Conservation (phyloP, 2,113 vertebrate species). For the Carassius auratus region DNA sequence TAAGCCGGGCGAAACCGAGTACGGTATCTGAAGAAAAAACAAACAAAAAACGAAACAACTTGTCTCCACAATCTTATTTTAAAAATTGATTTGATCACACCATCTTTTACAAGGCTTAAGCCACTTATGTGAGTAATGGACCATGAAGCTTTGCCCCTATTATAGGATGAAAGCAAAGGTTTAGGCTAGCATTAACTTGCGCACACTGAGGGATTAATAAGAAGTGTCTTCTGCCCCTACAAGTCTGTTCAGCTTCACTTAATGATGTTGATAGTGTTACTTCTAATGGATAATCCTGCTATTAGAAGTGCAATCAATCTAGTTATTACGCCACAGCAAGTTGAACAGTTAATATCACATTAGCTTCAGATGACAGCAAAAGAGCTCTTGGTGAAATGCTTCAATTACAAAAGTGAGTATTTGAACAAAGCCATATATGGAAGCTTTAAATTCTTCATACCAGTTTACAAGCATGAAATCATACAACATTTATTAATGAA, state of each 20-base stretch:
- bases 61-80: neutral
- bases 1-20: slow-evolving; percentile 88
- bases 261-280: slow-evolving; percentile 26
- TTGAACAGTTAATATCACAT: neutral
- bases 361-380: neutral
- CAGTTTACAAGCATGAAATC: neutral
- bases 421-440: neutral
- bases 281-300: slow-evolving; percentile 4
- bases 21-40: slow-evolving; percentile 76
- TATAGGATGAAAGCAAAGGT: slow-evolving; percentile 27
- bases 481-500: neutral
- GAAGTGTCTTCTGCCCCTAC: neutral
- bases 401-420: neutral
- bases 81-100: neutral
- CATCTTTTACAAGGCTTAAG: neutral
- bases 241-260: slow-evolving; percentile 14
- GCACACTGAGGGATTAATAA: slow-evolving; percentile 3
- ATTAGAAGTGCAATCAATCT: slow-evolving; percentile 5
- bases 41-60: slow-evolving; percentile 24
- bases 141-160: slow-evolving; percentile 17
- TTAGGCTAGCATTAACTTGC: slow-evolving; percentile 1
- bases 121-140: slow-evolving; percentile 16
- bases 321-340: neutral
- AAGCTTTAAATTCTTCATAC: neutral
- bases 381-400: neutral